A percentile compares a stretch with the other conserved stretches of the same genome.
phyloP scores from a whole-genome alignment of 2,797 vertebrate species.

The Amblyraja radiata region DNA sequence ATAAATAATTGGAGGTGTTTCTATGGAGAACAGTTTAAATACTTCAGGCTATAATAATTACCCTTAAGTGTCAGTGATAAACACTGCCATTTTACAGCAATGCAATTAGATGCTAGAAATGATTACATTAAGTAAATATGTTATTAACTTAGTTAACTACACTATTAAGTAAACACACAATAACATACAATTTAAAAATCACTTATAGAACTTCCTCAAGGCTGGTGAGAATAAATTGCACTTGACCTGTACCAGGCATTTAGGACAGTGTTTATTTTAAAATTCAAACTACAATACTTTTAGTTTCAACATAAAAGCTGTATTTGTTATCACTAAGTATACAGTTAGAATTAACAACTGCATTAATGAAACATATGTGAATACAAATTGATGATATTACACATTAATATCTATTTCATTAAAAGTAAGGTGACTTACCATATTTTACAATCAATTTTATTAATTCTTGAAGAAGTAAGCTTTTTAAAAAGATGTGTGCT shows the following conservation, averaged over 20 bases:
- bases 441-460: slow-evolving; percentile 13
- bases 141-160: not conserved
- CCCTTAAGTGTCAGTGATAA: not conserved
- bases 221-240: not conserved
- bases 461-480: slow-evolving; percentile 15
- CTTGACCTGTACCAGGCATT: not conserved
- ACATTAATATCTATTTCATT: not conserved
- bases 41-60: not conserved
- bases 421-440: slow-evolving; percentile 21
- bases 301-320: not conserved
- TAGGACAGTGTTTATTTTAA: not conserved
- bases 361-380: not conserved
- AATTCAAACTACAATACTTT: not conserved
- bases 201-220: not conserved
- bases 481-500: not conserved
- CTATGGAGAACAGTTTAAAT: not conserved
- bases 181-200: not conserved
- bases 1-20: not conserved
- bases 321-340: not conserved
- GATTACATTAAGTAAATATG: not conserved
- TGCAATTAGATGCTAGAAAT: not conserved
- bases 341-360: not conserved
- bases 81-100: not conserved
- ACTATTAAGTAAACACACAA: no score
- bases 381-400: not conserved